Evolutionary conservation across 2,888 invertebrate genomes (phyloP).

Genomic region (Dryococelus australis): DNA sequence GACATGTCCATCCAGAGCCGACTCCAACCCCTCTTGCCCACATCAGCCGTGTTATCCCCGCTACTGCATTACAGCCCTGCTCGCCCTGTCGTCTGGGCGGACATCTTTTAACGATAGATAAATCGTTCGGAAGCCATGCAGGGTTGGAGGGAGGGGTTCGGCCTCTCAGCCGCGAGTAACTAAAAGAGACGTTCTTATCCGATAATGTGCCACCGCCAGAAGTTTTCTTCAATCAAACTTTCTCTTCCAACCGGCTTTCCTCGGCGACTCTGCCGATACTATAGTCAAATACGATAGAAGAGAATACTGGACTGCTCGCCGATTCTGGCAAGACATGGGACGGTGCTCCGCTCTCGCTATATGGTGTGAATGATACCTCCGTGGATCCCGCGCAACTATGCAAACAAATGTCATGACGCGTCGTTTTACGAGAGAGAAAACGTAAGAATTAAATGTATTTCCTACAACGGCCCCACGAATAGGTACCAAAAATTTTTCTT

Average conservation of each 20-base stretch:
- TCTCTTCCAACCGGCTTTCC: neutral
- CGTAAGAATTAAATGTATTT: too few relatives aligned
- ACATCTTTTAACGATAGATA: conserved; percentile 30
- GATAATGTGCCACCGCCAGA: conserved; percentile 42
- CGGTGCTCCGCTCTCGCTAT: too few relatives aligned
- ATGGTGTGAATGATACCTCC: too few relatives aligned
- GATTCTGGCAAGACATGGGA: too few relatives aligned
- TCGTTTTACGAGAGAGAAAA: too few relatives aligned
- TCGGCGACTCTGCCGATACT: neutral
- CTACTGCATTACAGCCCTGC: neutral
- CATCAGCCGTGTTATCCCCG: neutral
- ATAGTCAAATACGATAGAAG: too few relatives aligned
- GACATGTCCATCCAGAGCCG: neutral
- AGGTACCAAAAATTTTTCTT: too few relatives aligned
- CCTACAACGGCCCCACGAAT: too few relatives aligned
- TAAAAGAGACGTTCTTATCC: conserved; percentile 38
- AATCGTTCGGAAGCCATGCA: conserved; percentile 6
- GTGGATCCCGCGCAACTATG: too few relatives aligned
- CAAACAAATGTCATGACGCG: too few relatives aligned
- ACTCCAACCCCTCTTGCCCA: neutral
- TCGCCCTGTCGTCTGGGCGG: neutral
- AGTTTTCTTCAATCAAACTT: conserved; percentile 37
- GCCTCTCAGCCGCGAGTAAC: conserved; percentile 26
- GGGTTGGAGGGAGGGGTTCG: neutral
- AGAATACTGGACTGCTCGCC: too few relatives aligned